Conservation (phyloP, 2,113 vertebrate species). For the Solea senegalensis region DNA sequence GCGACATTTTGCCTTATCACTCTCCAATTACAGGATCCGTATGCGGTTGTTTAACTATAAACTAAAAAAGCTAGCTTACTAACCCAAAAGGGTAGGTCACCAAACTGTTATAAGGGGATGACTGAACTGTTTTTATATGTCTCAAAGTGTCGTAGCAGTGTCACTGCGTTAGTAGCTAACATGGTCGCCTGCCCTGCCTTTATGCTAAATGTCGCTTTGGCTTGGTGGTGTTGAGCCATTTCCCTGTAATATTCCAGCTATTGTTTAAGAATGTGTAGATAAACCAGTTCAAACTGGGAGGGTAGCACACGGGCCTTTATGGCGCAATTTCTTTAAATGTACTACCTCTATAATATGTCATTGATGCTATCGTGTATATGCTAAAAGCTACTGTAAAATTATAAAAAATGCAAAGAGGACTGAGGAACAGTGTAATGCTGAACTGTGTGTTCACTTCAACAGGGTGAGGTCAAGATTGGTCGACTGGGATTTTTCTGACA, state of each 20-base stretch:
- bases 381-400: neutral
- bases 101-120: neutral
- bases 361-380: neutral
- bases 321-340: neutral
- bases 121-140: neutral
- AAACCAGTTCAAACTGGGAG: neutral
- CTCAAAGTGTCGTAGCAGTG: neutral
- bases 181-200: too few species aligned
- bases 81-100: neutral
- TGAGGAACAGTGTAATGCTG: neutral
- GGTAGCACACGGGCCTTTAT: constrained; percentile 3
- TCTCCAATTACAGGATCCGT: neutral
- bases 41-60: neutral
- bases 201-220: neutral
- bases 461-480: constrained; percentile 32
- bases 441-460: neutral
- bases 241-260: neutral
- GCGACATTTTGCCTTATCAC: neutral
- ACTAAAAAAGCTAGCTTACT: constrained; percentile 22
- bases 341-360: neutral
- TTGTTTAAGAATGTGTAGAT: neutral
- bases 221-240: neutral
- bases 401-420: too few species aligned
- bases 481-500: constrained; percentile 9
- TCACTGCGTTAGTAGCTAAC: neutral